Conservation (phyloP, 1,140 invertebrate species). For the Penaeus vannamei region DNA sequence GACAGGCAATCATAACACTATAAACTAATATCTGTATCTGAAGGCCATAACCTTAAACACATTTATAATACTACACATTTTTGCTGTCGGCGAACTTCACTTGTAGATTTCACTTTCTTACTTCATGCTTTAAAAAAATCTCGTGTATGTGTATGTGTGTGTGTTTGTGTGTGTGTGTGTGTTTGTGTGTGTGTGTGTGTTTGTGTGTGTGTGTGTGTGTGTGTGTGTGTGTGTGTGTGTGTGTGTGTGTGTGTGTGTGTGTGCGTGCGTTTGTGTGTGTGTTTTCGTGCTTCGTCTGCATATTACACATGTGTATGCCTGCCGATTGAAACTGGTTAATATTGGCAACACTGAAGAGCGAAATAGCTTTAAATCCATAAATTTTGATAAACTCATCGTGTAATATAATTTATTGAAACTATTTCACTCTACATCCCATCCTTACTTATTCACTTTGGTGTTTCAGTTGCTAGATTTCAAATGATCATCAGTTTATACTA, state of each 20-base stretch:
- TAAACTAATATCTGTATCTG: too few relatives aligned
- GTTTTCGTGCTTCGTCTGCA: not conserved
- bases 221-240: not conserved
- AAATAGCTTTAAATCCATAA: too few relatives aligned
- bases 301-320: not conserved
- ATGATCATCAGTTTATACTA: too few relatives aligned
- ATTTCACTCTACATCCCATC: too few relatives aligned
- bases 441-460: too few relatives aligned
- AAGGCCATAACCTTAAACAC: too few relatives aligned
- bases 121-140: not conserved
- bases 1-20: too few relatives aligned
- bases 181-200: conserved; percentile 27
- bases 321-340: not conserved
- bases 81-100: not conserved
- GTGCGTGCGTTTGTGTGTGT: too few relatives aligned
- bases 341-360: not conserved
- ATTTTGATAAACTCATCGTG: too few relatives aligned
- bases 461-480: too few relatives aligned
- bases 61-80: not conserved
- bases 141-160: conserved; percentile 13
- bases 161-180: not conserved
- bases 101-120: not conserved
- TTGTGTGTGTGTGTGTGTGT: conserved; percentile 18
- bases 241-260: not conserved
- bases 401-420: too few relatives aligned